Evolutionary conservation across 1,140 invertebrate species (phyloP), one percentile per base, ranked within the genome.

Genomic region (Chelonus insularis): DNA sequence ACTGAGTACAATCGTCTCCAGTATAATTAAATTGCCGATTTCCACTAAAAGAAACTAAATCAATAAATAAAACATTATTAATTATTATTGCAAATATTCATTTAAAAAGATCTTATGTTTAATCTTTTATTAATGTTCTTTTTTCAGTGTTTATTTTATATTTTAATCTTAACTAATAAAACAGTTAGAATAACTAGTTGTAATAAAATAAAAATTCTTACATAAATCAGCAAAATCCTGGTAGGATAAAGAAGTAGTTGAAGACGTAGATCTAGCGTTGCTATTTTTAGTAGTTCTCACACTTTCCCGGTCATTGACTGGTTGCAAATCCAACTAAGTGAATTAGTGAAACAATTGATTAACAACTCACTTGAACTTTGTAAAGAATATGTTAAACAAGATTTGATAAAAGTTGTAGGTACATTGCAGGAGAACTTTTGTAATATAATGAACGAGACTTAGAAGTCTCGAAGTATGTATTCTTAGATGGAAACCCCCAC

Each of bases 251-350:
- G 62, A 69, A 36, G 68, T 64, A 25, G 56, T 50, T 7, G 72
- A 66, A 25, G 61, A 48, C 39, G 65, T 67, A 12, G 70, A 64
- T 66, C 70, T 71, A 14, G 73, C 67, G 52, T 78, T 78, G 39
- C 74, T 80, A 43, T 76, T 74, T 45, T 76, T 76, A 41, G 63
- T 45, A 21, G 61, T 66, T 58, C 71, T 73, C 7, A 37, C 14
- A 41, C 61, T 52, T 20, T 72, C 66, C 18, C 60, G 61, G 34
- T 76, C 71, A 52, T 61, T 70, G 16, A 72, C 66, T 41, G 69
- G 62, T 62, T 74, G 73, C 71, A 68, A 78, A 47, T 78, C 71
- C 18, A 79, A 56, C 63, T 78, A 71, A 18, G 60, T 29, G 8
- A 14, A 47, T 5, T 52, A 50, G 25, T 16, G 63, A 71, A 69